Base-by-base conservation (phyloP, 1,140 invertebrate genomes). In the Brachionus sp. region DNA sequence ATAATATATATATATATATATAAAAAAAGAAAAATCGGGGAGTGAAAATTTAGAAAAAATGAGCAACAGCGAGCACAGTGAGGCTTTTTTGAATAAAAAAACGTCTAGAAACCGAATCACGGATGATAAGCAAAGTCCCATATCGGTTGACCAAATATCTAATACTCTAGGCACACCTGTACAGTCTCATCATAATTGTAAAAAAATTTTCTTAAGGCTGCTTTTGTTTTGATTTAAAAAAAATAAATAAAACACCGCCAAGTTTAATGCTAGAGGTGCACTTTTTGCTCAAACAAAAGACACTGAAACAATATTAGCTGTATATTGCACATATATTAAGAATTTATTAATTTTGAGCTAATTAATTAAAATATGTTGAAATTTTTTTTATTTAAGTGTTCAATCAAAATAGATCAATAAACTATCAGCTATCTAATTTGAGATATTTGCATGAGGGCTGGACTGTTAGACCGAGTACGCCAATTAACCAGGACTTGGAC, bases 371-470 rank as follows among this genome's bases (percentile, higher is more conserved):
- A n/a, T n/a, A n/a, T n/a, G n/a, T 29, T 29, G 9, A 64, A 12
- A 29, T 29, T 64, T 29, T 5, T 25, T 57, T 64, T 64, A 25
- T 64, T 23, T n/a, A n/a, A 82, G 57, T 44, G 10, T 66, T 37
- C 3, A 82, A 82, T 5, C 80, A 88, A 84, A 88, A 89, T 86
- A 88, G 88, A 84, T 88, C 88, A 3, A 89, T 89, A 84, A 89
- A 88, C 84, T 89, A 88, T 80, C 87, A 88, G 85, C 83, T 89
- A 19, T 89, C 88, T 4, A 88, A 87, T 25, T 86, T 87, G 83
- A 85, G 85, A 80, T 89, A 87, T 85, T 82, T 89, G 35, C 88
- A 89, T 68, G 88, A 89, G 35, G 88, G 88, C 0, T 89, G 88
- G 88, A 88, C 88, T 0, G 82, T 88, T 10, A 84, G 88, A 4